These are phyloP conservation scores for Rutilus rutilus DNA, from an alignment of 2,113 vertebrate genomes.

Conservation along the genomic window DNA sequence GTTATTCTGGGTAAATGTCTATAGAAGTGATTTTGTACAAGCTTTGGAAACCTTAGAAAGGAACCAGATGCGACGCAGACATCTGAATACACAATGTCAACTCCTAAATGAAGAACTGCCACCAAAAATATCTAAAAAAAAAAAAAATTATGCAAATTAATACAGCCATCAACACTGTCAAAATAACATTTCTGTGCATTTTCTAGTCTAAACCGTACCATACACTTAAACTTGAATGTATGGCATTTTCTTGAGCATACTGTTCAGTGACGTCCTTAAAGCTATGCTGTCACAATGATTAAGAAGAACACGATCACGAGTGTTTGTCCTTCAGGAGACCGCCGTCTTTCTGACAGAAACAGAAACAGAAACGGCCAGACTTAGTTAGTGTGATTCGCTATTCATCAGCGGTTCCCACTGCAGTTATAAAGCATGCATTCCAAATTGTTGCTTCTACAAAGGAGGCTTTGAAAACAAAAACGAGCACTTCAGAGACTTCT, in stretches of 20 bases:
- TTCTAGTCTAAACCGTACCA: neutral
- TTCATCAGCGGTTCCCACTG: slow-evolving; percentile 18
- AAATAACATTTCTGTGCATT: neutral
- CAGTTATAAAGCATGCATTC: slow-evolving; percentile 14
- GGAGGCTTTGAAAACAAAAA: slow-evolving; percentile 65
- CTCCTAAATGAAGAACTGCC: neutral
- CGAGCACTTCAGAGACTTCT: slow-evolving; percentile 66
- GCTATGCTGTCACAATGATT: neutral
- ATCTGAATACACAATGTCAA: neutral
- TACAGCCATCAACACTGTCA: neutral
- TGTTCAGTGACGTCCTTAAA: neutral
- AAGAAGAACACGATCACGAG: neutral
- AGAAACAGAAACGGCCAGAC: neutral
- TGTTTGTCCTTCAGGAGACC: neutral
- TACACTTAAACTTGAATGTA: neutral
- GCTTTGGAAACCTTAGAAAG: neutral
- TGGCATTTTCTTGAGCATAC: neutral
- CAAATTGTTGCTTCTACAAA: slow-evolving; percentile 60
- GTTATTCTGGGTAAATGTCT: neutral
- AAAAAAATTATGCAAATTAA: neutral
- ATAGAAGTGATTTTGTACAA: neutral
- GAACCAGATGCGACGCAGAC: neutral
- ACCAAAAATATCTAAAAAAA: neutral
- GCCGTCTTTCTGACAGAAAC: slow-evolving; percentile 26
- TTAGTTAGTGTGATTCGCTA: neutral